These are phyloP conservation scores for Ptilonorhynchus violaceus DNA, from an alignment of 2,113 vertebrate genomes.

Conservation along the genomic window DNA sequence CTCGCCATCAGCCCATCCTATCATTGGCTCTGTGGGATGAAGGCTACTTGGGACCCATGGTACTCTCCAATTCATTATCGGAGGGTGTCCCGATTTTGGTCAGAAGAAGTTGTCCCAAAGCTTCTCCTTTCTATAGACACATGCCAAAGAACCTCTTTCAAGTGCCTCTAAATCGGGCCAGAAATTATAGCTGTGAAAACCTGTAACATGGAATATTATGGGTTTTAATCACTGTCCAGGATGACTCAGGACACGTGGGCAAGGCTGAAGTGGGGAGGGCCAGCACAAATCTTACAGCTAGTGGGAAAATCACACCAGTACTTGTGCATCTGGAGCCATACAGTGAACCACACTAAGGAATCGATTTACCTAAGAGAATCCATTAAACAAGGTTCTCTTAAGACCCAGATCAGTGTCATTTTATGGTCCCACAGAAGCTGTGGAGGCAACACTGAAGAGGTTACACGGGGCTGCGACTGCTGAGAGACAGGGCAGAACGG, in stretches of 20 bases:
- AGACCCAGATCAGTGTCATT: neutral
- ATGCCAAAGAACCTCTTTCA: neutral
- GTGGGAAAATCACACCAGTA: neutral
- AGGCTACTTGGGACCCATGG: neutral
- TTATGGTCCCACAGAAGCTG: neutral
- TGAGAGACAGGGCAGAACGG: neutral
- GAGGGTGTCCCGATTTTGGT: neutral
- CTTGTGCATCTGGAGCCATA: neutral
- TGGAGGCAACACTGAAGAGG: neutral
- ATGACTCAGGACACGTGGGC: fast-evolving
- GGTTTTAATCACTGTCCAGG: neutral
- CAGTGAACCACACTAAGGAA: neutral
- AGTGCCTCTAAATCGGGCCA: neutral
- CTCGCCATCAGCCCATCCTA: neutral
- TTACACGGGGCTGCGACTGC: fast-evolving
- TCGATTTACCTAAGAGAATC: neutral
- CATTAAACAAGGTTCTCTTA: neutral
- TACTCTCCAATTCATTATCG: neutral
- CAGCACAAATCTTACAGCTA: neutral
- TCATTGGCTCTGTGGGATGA: neutral
- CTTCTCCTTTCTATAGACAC: neutral
- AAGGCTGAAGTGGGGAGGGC: neutral
- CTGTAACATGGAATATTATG: fast-evolving
- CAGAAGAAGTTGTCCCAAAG: neutral
- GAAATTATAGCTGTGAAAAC: neutral